Evolutionary conservation across 1,140 invertebrate species (phyloP).

Genomic region (Choristoneura fumiferana): DNA sequence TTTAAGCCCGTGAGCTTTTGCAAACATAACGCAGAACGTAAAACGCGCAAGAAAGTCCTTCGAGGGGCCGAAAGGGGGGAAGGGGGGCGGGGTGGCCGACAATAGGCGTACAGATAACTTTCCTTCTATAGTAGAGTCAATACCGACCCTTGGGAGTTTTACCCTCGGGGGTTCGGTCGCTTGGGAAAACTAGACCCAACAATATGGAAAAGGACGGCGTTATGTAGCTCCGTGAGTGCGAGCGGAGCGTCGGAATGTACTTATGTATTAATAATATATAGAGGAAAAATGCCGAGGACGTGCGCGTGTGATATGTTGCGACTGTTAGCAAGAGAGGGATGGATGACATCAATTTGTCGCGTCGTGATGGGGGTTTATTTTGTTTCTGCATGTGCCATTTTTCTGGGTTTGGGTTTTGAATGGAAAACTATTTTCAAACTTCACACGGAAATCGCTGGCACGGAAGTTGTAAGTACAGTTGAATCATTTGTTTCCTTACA

Average conservation of each 20-base stretch:
- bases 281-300: constrained; percentile 76
- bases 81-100: constrained; percentile 52
- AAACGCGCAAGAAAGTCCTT: constrained; percentile 73
- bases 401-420: constrained; percentile 30
- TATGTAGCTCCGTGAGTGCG: constrained; percentile 40
- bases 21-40: constrained; percentile 63
- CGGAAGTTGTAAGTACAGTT: too few relatives aligned
- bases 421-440: too few relatives aligned
- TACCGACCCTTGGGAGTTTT: constrained; percentile 76
- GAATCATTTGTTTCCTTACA: too few relatives aligned
- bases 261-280: constrained; percentile 78
- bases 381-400: constrained; percentile 65
- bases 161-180: constrained; percentile 72
- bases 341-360: constrained; percentile 77
- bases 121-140: constrained; percentile 75
- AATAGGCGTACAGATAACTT: constrained; percentile 77
- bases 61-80: constrained; percentile 44
- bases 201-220: constrained; percentile 72
- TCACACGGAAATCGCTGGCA: too few relatives aligned
- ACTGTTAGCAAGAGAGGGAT: constrained; percentile 75
- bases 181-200: constrained; percentile 77
- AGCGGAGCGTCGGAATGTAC: constrained; percentile 59
- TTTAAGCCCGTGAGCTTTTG: constrained; percentile 20
- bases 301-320: constrained; percentile 73
- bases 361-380: constrained; percentile 78